Conservation (phyloP, 2,797 vertebrate genomes). For the Tarsius wallacei region DNA sequence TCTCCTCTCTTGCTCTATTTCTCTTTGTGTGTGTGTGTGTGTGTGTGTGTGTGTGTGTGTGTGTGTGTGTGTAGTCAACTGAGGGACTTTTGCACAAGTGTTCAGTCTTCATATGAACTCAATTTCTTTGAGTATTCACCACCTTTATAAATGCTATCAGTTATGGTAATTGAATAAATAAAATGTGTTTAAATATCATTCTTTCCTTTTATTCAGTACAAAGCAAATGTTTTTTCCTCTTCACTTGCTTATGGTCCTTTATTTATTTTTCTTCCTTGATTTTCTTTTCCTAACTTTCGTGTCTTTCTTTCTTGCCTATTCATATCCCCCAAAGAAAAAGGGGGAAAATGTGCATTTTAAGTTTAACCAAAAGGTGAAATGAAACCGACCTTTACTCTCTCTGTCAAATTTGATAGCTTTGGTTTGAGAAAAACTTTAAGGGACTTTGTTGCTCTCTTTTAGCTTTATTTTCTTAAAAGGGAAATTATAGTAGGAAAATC, state of each 20-base stretch:
- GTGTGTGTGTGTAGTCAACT: neutral
- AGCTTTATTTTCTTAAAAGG: slow-evolving; percentile 41
- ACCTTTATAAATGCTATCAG: slow-evolving; percentile 34
- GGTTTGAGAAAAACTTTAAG: slow-evolving; percentile 37
- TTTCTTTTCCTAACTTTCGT: neutral
- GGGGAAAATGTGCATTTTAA: neutral
- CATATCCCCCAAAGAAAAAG: neutral
- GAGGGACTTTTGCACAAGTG: neutral
- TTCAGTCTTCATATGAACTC: neutral
- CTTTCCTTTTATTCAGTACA: neutral
- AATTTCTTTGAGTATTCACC: neutral
- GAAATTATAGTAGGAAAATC: neutral
- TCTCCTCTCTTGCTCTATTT: neutral
- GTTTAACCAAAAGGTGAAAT: neutral
- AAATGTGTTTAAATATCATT: slow-evolving; percentile 21
- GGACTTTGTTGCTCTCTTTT: neutral
- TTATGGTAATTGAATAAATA: slow-evolving; percentile 40
- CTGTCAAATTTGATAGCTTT: neutral
- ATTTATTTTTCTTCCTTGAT: neutral
- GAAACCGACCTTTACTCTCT: neutral
- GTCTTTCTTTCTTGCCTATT: slow-evolving; percentile 2
- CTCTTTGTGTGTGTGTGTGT: no score
- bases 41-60: neutral
- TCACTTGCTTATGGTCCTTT: neutral
- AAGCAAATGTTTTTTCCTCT: neutral